Percentiles rank a stretch among this genome's conserved stretches.
These are phyloP conservation scores for Fissipunctia ypsillon DNA, from an alignment of 2,888 invertebrate species.

Conservation along the genomic window DNA sequence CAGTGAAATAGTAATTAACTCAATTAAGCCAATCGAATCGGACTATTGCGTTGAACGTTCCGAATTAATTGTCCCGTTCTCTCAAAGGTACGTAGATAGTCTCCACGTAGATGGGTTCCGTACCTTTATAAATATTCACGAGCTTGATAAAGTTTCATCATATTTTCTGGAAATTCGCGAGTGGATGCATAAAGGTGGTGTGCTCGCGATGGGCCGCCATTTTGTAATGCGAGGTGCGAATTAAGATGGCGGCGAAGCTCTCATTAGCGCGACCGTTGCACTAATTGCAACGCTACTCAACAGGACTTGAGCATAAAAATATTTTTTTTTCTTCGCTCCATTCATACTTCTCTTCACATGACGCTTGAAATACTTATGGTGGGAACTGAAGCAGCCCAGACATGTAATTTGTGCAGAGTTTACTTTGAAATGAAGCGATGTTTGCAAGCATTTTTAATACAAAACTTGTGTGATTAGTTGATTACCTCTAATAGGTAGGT, in stretches of 20 bases:
- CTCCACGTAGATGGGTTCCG: constrained; percentile 39
- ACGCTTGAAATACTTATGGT: constrained; percentile 16
- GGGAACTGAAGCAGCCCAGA: neutral
- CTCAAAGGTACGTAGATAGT: constrained; percentile 19
- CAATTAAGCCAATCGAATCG: constrained; percentile 58
- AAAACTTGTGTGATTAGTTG: neutral
- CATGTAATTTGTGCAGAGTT: constrained; percentile 11
- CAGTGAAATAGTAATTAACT: constrained; percentile 63
- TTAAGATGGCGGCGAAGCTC: constrained; percentile 74
- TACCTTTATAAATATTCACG: constrained; percentile 68
- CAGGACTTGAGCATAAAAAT: constrained; percentile 55
- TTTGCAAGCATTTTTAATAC: neutral
- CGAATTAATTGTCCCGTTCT: constrained; percentile 17
- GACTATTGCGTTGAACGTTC: constrained; percentile 40
- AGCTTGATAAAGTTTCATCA: constrained; percentile 42
- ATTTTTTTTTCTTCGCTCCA: constrained; percentile 51
- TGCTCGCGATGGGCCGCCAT: constrained; percentile 67
- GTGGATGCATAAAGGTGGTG: constrained; percentile 63
- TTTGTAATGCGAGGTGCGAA: constrained; percentile 72
- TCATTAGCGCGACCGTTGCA: constrained; percentile 76
- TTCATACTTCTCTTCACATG: constrained; percentile 40
- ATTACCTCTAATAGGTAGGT: neutral
- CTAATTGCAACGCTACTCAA: constrained; percentile 76
- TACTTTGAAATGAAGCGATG: neutral
- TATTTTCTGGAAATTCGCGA: constrained; percentile 55